Percentiles rank a stretch among this genome's conserved stretches.
Evolutionary conservation across 2,113 vertebrate species (phyloP).

Genomic region (Mus pahari): DNA sequence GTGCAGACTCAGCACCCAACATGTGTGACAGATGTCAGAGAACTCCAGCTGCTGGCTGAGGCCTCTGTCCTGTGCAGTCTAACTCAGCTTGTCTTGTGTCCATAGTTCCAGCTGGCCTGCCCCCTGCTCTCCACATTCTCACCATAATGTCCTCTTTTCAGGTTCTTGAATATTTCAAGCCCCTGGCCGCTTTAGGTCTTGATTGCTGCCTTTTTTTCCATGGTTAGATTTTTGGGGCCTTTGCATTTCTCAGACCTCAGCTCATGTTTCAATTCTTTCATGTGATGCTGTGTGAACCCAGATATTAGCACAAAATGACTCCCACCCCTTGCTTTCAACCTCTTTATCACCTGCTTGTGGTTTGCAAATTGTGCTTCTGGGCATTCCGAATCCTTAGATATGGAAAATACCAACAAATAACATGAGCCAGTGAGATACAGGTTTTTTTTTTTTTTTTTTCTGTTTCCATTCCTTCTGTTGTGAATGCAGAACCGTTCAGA

Average conservation of each 20-base stretch:
- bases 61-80: neutral
- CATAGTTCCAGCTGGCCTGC: neutral
- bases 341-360: neutral
- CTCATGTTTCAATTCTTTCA: neutral
- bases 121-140: neutral
- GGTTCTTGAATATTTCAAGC: neutral
- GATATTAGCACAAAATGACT: neutral
- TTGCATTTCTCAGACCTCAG: neutral
- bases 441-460: neutral
- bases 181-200: neutral
- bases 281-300: neutral
- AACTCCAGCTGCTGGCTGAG: neutral
- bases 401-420: neutral
- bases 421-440: neutral
- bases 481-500: neutral
- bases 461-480: neutral
- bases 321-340: neutral
- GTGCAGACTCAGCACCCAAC: neutral
- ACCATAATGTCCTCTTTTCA: neutral
- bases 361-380: neutral
- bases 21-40: conserved; percentile 33
- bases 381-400: neutral
- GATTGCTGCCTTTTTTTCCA: neutral
- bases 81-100: neutral
- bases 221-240: neutral